Base-by-base conservation (phyloP, 2,797 vertebrate species). In the Vultur gryphus region DNA sequence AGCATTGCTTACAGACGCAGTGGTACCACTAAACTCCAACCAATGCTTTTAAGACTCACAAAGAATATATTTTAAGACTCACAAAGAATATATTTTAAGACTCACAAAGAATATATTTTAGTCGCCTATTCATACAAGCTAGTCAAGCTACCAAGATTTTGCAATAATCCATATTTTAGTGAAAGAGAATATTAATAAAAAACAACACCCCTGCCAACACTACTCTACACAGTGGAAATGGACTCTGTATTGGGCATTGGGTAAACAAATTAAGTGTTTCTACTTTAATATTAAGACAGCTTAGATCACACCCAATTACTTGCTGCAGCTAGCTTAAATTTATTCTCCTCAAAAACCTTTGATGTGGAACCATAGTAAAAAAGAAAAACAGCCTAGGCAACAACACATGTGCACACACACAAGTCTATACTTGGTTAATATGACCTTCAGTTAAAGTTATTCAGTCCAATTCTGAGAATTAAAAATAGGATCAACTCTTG, bases 1-100 rank as follows among this genome's bases (percentile, higher is more conserved):
- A 78, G 39, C 58, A 84, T 1, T 84, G 29, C 43, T 82, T 86
- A 92, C 92, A 87, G 65, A 92, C 49, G 82, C 59, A 35, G 43
- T 31, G 35, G 39, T 82, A 94, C 43, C 46, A 69, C 39, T 75
- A 6, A 87, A 58, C 31, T 82, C 29, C 55, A 83, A 86, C 73
- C 31, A 84, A 59, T 11, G 23, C 13, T 90, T 90, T 62, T 44
- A 37, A 89, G 61, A 87, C 13, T 67, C 48, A 43, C 51, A 52
- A 35, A 16, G 6, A 91, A 44, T 57, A 11, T 57, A 59, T 71
- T 91, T 84, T 35, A 73, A 89, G 61, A 87, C 13, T 67, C 48
- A 43, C 51, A 52, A 35, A 16, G 6, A 91, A 44, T 57, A 11
- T 57, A 59, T 71, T 91, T 84, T 35, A 73, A 89, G 61, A 87